Percentiles rank a stretch among this genome's conserved stretches.
Conservation (phyloP, 2,888 invertebrate genomes). For the Uloborus plumipes region DNA sequence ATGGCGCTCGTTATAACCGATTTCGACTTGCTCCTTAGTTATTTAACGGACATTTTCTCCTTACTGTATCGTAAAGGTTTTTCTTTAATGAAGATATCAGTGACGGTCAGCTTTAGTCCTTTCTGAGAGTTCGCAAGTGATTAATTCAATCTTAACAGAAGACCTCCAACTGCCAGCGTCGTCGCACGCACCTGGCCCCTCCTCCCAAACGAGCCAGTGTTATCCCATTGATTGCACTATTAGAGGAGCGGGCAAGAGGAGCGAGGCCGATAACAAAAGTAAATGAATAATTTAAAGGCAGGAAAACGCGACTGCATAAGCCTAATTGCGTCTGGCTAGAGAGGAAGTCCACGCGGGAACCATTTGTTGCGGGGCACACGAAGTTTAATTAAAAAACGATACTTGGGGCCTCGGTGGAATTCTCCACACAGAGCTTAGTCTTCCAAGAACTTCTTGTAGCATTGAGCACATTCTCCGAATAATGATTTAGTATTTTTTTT, state of each 20-base stretch:
- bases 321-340: conserved; percentile 54
- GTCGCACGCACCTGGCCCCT: background rate
- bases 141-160: background rate
- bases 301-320: conserved; percentile 27
- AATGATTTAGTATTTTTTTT: too few relatives aligned
- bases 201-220: background rate
- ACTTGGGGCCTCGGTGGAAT: too few relatives aligned
- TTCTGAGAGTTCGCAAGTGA: too few relatives aligned
- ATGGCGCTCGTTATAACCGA: too few relatives aligned
- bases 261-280: conserved; percentile 38
- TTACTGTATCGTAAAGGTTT: too few relatives aligned
- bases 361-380: conserved; percentile 49
- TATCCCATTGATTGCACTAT: conserved; percentile 57
- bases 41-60: too few relatives aligned
- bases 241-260: conserved; percentile 22
- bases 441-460: too few relatives aligned
- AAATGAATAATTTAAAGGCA: conserved; percentile 59
- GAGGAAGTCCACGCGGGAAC: conserved; percentile 56
- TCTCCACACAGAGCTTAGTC: too few relatives aligned
- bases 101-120: too few relatives aligned
- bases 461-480: too few relatives aligned
- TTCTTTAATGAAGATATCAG: too few relatives aligned
- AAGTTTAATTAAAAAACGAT: conserved; percentile 56
- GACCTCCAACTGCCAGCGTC: background rate
- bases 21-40: too few relatives aligned